phyloP scores from a whole-genome alignment of 2,888 invertebrate genomes.

The Platynereis dumerilii region DNA sequence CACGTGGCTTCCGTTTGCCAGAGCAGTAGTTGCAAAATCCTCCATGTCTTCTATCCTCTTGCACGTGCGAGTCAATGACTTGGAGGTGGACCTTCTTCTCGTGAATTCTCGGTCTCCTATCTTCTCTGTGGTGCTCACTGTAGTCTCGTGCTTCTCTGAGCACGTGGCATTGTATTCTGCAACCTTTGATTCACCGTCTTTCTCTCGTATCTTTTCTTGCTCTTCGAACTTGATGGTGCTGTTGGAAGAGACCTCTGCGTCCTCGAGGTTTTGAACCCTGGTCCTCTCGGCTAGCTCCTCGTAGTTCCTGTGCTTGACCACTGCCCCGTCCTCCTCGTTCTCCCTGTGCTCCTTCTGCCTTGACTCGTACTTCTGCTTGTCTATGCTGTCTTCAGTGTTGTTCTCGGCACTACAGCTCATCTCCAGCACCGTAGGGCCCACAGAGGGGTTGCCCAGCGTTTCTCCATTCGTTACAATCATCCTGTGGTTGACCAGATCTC shows the following conservation, averaged over 20 bases:
- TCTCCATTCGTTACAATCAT: constrained; percentile 3
- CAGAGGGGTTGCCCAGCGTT: not conserved
- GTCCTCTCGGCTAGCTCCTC: constrained; percentile 21
- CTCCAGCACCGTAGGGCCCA: constrained; percentile 5
- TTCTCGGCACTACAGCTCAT: not conserved
- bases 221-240: constrained; percentile 5
- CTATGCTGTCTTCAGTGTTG: not conserved
- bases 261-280: constrained; percentile 6
- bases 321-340: constrained; percentile 1
- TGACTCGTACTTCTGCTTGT: not conserved
- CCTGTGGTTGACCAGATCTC: not conserved
- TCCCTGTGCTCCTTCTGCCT: not conserved
- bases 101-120: constrained; percentile 10
- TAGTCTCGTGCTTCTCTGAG: constrained; percentile 19
- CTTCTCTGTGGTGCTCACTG: constrained; percentile 9
- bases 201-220: not conserved
- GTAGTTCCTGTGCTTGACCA: constrained; percentile 10
- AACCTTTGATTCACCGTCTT: not conserved
- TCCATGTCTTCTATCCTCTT: constrained; percentile 3
- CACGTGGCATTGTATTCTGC: constrained; percentile 11
- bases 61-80: not conserved
- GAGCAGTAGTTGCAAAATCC: not conserved
- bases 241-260: constrained; percentile 13
- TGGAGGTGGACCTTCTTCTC: not conserved
- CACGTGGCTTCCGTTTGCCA: too few species aligned